These are phyloP conservation scores for Luffia ferchaultella DNA, from an alignment of 2,888 invertebrate species.

Conservation along the genomic window DNA sequence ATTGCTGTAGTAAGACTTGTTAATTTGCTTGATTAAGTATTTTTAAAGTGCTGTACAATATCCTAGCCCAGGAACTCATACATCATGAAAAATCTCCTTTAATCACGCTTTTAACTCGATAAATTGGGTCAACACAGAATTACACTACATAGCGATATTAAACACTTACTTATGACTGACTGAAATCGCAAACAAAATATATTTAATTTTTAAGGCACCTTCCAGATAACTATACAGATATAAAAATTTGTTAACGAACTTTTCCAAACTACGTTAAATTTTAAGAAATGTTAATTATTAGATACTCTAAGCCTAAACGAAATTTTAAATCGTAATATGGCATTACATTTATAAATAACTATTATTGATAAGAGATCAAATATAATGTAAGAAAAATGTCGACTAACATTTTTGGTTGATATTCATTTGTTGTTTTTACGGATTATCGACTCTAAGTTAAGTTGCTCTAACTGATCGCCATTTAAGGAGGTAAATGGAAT, in stretches of 20 bases:
- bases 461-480: too few relatives aligned
- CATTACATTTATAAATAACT: slow-evolving; percentile 57
- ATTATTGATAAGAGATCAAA: slow-evolving; percentile 61
- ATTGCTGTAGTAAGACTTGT: too few relatives aligned
- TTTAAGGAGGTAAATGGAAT: too few relatives aligned
- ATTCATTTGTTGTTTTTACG: background rate
- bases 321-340: slow-evolving; percentile 58
- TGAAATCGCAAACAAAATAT: background rate
- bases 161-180: too few relatives aligned
- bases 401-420: background rate
- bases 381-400: slow-evolving; percentile 1
- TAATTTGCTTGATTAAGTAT: too few relatives aligned
- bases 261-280: background rate
- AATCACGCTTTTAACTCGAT: too few relatives aligned
- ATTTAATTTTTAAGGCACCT: background rate
- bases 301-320: slow-evolving; percentile 33
- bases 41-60: too few relatives aligned
- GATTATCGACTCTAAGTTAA: too few relatives aligned
- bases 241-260: background rate
- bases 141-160: too few relatives aligned
- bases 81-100: too few relatives aligned
- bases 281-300: background rate
- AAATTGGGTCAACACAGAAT: too few relatives aligned
- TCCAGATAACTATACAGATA: background rate
- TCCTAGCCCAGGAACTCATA: too few relatives aligned